A percentile compares a stretch with the other conserved stretches of the same genome.
Conservation (phyloP, 1,140 invertebrate species). For the Telenomus remus region DNA sequence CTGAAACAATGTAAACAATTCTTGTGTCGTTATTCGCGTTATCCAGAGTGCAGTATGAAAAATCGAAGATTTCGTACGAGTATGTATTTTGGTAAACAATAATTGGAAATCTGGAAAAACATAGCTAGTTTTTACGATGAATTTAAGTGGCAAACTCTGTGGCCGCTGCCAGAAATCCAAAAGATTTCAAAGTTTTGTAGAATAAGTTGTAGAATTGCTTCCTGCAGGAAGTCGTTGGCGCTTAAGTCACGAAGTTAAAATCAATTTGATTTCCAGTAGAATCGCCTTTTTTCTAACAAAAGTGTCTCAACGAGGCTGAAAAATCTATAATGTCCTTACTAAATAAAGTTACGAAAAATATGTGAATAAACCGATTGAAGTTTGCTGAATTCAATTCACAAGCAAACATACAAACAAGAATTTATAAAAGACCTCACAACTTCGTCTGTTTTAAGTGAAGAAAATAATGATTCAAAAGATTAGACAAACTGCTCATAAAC, state of each 20-base stretch:
- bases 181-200: slow-evolving; percentile 40
- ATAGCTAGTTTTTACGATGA: neutral
- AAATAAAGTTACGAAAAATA: slow-evolving; percentile 32
- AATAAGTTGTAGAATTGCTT: slow-evolving; percentile 46
- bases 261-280: slow-evolving; percentile 39
- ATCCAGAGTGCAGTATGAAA: too few species aligned
- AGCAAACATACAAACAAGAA: too few species aligned
- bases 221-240: slow-evolving; percentile 39
- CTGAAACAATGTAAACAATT: too few species aligned
- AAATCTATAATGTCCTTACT: slow-evolving; percentile 36
- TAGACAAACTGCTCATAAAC: too few species aligned
- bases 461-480: too few species aligned
- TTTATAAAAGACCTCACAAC: too few species aligned
- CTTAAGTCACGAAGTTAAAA: slow-evolving; percentile 47
- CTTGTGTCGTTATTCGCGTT: too few species aligned
- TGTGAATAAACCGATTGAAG: slow-evolving; percentile 30
- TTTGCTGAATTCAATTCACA: slow-evolving; percentile 26
- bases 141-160: slow-evolving; percentile 16
- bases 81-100: too few species aligned
- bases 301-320: slow-evolving; percentile 21
- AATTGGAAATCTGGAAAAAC: too few species aligned
- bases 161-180: slow-evolving; percentile 15
- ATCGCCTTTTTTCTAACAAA: slow-evolving; percentile 18
- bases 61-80: too few species aligned
- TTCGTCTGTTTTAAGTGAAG: too few species aligned